Evolutionary conservation across 2,888 invertebrate genomes (phyloP).

Genomic region (Pyrrhosoma nymphula): DNA sequence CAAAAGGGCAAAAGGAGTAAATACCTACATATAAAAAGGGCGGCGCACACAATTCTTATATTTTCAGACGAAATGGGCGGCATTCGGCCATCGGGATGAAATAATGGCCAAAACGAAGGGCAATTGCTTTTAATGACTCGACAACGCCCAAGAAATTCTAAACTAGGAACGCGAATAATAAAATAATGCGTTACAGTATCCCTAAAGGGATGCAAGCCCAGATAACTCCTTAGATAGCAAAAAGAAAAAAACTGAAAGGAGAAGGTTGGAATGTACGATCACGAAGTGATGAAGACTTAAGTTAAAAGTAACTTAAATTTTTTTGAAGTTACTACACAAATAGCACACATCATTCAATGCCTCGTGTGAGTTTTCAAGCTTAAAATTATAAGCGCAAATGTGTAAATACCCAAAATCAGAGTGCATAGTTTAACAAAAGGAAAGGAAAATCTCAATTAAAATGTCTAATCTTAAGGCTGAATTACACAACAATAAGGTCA

Average conservation of each 20-base stretch:
- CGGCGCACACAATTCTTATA: conserved; percentile 46
- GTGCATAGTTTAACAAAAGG: no score
- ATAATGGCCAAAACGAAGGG: conserved; percentile 54
- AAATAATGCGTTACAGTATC: not conserved
- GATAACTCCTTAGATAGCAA: not conserved
- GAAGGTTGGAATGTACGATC: not conserved
- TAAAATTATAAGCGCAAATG: no score
- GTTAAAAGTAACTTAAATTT: not conserved
- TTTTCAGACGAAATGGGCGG: conserved; percentile 47
- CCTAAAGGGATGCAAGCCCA: not conserved
- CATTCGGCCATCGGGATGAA: conserved; percentile 42
- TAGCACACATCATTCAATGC: not conserved
- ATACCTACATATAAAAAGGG: conserved; percentile 17
- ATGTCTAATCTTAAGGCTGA: no score
- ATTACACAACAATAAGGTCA: no score
- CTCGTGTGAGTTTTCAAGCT: no score
- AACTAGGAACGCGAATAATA: conserved; percentile 7
- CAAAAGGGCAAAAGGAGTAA: conserved; percentile 43
- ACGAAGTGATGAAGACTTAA: not conserved
- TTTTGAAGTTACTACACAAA: not conserved
- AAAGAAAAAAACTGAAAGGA: not conserved
- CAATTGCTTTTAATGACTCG: conserved; percentile 60
- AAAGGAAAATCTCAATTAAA: no score
- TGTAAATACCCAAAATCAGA: no score
- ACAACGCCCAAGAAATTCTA: conserved; percentile 56